These are phyloP conservation scores for Palaemon carinicauda DNA, from an alignment of 1,140 invertebrate species.

Conservation along the genomic window DNA sequence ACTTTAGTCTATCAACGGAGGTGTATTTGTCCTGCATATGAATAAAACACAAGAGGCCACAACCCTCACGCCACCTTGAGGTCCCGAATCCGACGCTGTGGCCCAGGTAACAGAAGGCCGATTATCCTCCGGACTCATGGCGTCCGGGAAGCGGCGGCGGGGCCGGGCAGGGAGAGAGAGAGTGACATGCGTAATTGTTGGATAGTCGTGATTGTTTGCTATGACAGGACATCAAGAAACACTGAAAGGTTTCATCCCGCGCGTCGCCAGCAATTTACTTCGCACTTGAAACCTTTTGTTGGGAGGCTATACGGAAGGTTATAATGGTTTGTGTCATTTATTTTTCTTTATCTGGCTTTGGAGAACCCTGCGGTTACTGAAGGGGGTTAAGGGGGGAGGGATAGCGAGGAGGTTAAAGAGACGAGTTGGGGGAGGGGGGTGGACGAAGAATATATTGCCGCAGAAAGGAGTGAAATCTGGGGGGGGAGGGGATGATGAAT, in stretches of 20 bases:
- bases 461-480: not conserved
- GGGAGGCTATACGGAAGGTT: conserved; percentile 1
- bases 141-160: not conserved
- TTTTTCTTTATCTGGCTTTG: conserved; percentile 21
- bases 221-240: conserved; percentile 55
- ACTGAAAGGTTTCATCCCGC: conserved; percentile 54
- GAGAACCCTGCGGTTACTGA: not conserved
- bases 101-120: not conserved
- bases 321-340: conserved; percentile 47
- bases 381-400: not conserved
- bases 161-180: not conserved
- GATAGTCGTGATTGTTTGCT: conserved; percentile 54
- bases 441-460: not conserved
- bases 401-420: not conserved
- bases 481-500: not conserved
- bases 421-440: not conserved
- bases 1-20: conserved; percentile 54
- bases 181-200: conserved; percentile 53
- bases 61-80: not conserved
- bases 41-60: conserved; percentile 41
- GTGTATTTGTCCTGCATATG: conserved; percentile 57
- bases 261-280: conserved; percentile 51
- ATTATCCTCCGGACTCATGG: not conserved
- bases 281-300: conserved; percentile 55
- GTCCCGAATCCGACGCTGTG: not conserved